A percentile compares a stretch with the other conserved stretches of the same genome.
phyloP scores from a whole-genome alignment of 2,113 vertebrate species.

The Laticauda laticaudata region DNA sequence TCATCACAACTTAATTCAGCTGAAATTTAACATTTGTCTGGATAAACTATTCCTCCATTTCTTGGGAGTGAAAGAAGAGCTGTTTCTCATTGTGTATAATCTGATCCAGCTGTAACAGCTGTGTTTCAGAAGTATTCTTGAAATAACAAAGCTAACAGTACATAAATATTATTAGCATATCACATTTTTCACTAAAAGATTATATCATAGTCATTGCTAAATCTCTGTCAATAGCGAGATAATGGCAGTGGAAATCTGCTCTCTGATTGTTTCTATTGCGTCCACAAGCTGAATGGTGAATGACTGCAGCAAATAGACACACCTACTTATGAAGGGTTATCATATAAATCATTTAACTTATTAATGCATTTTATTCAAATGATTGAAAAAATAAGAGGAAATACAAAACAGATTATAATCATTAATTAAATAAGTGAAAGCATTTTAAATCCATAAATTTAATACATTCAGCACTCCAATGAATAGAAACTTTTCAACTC shows the following conservation, averaged over 20 bases:
- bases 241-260: background rate
- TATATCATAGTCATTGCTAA: background rate
- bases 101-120: background rate
- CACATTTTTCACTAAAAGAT: background rate
- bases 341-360: no score
- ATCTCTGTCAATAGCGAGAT: background rate
- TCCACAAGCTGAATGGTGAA: no score
- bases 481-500: no score
- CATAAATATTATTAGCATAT: background rate
- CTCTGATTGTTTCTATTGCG: background rate
- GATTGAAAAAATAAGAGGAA: no score
- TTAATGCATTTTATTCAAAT: no score
- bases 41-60: background rate
- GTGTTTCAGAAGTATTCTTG: background rate
- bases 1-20: background rate
- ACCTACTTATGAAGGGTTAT: no score
- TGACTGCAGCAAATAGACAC: no score
- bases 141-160: background rate
- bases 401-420: no score
- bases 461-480: no score
- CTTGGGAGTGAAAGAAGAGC: background rate
- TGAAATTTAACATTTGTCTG: background rate
- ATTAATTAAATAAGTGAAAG: no score
- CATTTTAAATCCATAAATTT: no score
- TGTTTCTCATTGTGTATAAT: background rate